Base-by-base conservation (phyloP, 2,113 vertebrate species). In the Tupaia chinensis region DNA sequence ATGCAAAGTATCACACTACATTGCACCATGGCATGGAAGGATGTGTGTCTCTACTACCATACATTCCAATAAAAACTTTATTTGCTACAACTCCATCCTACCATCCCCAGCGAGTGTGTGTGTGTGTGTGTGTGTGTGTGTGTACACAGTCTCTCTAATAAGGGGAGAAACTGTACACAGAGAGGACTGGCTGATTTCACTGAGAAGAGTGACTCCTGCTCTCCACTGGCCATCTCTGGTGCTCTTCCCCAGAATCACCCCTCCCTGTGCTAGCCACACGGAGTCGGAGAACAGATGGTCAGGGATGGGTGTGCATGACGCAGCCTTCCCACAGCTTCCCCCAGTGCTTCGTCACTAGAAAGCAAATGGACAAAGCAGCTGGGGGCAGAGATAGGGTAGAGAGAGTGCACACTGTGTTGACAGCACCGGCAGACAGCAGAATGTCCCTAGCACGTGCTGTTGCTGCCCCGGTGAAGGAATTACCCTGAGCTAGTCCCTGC, bases 161-260 rank as follows among this genome's bases (percentile, higher is more conserved):
- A 66, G 63, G 81, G 34, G 56, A 56, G 80, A 29, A 94, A 86
- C 0, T 94, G 76, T 81, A 69, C 87, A 54, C 77, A 84, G 83
- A 84, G 83, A 92, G 90, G 92, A 96, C 81, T 65, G 44, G 58
- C 63, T 79, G 58, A 93, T 78, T 96, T 85, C 90, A 90, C 87
- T 9, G 3, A 79, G 80, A 82, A 34, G 61, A 95, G 60, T 89
- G 77, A 80, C 1, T 83, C 78, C 78, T 95, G 92, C 68, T 44
- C 54, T 34, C 86, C 93, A 63, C 44, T 34, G 53, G 27, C 25
- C 34, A 76, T 11, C 94, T 81, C 89, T 70, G 61, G 79, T 27
- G 19, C n/a, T 89, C 61, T 87, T 95, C 69, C 61, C 72, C 7
- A 0, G 76, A 65, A 89, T 89, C 82, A 54, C 25, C 27, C 1